Conservation (phyloP, 2,113 vertebrate species). For the Thamnaconus septentrionalis region DNA sequence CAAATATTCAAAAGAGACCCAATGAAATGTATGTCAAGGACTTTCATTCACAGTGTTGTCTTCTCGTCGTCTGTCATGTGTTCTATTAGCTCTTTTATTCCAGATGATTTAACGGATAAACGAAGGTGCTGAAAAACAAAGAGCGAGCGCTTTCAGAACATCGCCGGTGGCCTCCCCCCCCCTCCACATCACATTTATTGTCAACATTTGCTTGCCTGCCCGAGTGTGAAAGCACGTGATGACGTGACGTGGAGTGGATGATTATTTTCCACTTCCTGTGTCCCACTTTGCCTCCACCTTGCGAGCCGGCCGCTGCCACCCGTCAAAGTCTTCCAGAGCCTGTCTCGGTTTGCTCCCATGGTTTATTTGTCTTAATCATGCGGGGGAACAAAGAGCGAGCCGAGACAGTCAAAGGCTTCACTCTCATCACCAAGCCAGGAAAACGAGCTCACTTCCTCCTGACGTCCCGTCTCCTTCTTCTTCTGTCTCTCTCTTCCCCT, state of each 20-base stretch:
- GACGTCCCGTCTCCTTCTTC: conserved; percentile 14
- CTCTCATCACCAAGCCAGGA: conserved; percentile 47
- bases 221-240: conserved; percentile 35
- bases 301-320: conserved; percentile 5
- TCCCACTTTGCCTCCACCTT: conserved; percentile 32
- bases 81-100: conserved; percentile 20
- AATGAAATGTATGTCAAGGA: conserved; percentile 10
- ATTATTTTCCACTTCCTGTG: conserved; percentile 35
- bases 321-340: conserved; percentile 27
- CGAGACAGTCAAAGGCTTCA: conserved; percentile 36
- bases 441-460: conserved; percentile 54
- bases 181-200: conserved; percentile 6
- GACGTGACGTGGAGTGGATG: conserved; percentile 20
- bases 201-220: conserved; percentile 22
- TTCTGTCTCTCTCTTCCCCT: conserved; percentile 9
- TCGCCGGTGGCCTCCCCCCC: conserved; percentile 9
- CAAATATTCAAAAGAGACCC: too few species aligned
- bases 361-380: conserved; percentile 63
- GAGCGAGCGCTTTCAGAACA: not conserved
- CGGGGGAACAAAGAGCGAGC: conserved; percentile 40
- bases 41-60: conserved; percentile 18
- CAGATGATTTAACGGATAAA: conserved; percentile 32
- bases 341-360: conserved; percentile 33
- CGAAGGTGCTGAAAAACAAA: conserved; percentile 25
- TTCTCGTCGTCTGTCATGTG: conserved; percentile 35